Evolutionary conservation across 2,888 invertebrate genomes (phyloP).

Genomic region (Melangyna quadrimaculata): DNA sequence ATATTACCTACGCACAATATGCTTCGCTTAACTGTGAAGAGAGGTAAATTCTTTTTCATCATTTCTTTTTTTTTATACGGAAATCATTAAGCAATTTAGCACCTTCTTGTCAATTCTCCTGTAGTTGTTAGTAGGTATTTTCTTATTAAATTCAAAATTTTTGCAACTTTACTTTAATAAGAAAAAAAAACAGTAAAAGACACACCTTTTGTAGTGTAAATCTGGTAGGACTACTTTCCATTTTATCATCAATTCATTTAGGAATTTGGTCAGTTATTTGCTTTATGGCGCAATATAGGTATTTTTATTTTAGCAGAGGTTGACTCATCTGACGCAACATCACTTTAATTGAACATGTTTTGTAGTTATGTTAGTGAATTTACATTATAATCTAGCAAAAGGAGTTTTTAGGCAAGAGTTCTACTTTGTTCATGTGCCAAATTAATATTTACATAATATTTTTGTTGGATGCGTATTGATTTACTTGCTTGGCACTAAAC

Average conservation of each 20-base stretch:
- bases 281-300: conserved; percentile 55
- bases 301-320: conserved; percentile 37
- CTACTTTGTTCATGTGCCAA: too few relatives aligned
- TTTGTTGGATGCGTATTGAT: too few relatives aligned
- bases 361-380: not conserved
- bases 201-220: conserved; percentile 32
- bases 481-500: too few relatives aligned
- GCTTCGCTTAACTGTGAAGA: too few relatives aligned
- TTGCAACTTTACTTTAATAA: not conserved
- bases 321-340: conserved; percentile 63
- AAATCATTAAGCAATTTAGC: conserved; percentile 1
- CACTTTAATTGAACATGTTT: not conserved
- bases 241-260: conserved; percentile 45
- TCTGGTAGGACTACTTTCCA: conserved; percentile 67
- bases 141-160: not conserved
- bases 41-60: not conserved
- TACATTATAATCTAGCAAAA: not conserved
- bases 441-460: too few relatives aligned
- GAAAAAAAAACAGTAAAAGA: not conserved
- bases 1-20: too few relatives aligned
- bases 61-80: not conserved
- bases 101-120: not conserved
- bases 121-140: not conserved
- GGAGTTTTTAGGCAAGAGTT: not conserved
- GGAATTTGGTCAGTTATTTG: conserved; percentile 61